phyloP scores from a whole-genome alignment of 2,113 vertebrate genomes.

The Marmota monax region DNA sequence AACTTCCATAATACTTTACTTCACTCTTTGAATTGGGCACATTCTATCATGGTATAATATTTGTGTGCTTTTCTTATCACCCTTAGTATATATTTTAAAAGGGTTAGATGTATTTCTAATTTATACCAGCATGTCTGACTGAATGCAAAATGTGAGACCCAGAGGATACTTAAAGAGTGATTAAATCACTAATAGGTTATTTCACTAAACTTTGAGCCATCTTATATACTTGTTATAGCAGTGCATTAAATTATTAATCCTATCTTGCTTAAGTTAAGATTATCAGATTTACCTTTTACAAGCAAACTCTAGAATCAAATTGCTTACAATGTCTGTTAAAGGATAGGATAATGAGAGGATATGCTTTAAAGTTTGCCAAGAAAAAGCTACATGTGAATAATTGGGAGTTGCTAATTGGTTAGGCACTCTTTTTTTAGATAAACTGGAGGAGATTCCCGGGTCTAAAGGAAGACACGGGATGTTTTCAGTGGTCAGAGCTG shows the following conservation, averaged over 20 bases:
- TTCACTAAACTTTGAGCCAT: background rate
- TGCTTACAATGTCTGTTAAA: conserved; percentile 30
- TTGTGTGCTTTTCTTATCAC: conserved; percentile 30
- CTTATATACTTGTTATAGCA: conserved; percentile 41
- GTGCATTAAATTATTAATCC: conserved; percentile 60
- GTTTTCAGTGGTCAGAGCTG: conserved; percentile 46
- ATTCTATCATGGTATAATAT: background rate
- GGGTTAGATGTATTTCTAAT: background rate
- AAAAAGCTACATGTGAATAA: conserved; percentile 57
- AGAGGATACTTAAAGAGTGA: conserved; percentile 28
- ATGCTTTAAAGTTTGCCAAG: conserved; percentile 34
- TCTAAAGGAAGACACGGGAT: background rate
- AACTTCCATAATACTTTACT: background rate
- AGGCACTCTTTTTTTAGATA: conserved; percentile 25
- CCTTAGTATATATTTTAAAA: background rate
- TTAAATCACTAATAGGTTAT: conserved; percentile 43
- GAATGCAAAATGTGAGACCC: conserved; percentile 14
- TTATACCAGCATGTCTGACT: background rate
- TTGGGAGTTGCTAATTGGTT: conserved; percentile 26
- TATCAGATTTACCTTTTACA: conserved; percentile 56
- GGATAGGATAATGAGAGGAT: background rate
- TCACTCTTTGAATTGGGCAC: background rate
- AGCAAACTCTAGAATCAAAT: conserved; percentile 29
- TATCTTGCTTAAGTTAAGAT: conserved; percentile 61
- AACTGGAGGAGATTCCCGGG: background rate